Conservation (phyloP, 2,888 invertebrate genomes). For the Elmis aenea region DNA sequence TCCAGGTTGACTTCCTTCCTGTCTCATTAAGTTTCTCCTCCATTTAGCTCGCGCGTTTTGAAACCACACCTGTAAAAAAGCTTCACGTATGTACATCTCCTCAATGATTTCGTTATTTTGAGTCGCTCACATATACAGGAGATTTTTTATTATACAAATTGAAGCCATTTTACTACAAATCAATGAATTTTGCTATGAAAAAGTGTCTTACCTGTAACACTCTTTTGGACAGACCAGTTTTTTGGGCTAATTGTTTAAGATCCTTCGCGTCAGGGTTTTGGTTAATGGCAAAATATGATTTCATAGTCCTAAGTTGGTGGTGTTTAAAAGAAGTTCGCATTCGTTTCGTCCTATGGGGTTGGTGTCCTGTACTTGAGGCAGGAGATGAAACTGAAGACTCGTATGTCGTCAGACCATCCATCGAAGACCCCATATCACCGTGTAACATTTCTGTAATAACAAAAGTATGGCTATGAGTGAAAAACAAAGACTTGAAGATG, state of each 20-base stretch:
- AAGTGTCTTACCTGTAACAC: slow-evolving; percentile 94
- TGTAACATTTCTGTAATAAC: slow-evolving; percentile 64
- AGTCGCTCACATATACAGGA: too few relatives aligned
- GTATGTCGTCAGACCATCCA: slow-evolving; percentile 68
- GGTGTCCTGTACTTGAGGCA: slow-evolving; percentile 55
- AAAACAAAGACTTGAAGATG: too few relatives aligned
- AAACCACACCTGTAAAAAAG: slow-evolving; percentile 86
- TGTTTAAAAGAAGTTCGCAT: slow-evolving; percentile 99
- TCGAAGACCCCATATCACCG: slow-evolving; percentile 68
- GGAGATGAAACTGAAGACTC: slow-evolving; percentile 69
- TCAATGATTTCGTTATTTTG: too few relatives aligned
- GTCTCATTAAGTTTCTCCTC: slow-evolving; percentile 88
- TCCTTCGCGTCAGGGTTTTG: slow-evolving; percentile 99
- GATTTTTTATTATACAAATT: too few relatives aligned
- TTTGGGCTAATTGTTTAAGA: slow-evolving; percentile 94
- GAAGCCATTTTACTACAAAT: too few relatives aligned
- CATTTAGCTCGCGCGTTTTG: slow-evolving; percentile 99
- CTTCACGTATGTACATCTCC: too few relatives aligned
- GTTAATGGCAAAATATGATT: slow-evolving; percentile 97
- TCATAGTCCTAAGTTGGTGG: slow-evolving; percentile 97
- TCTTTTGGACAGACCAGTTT: slow-evolving; percentile 95
- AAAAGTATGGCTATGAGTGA: too few relatives aligned
- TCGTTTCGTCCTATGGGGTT: slow-evolving; percentile 76
- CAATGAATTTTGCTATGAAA: too few relatives aligned
- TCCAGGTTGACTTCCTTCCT: slow-evolving; percentile 56